phyloP scores from a whole-genome alignment of 1,140 invertebrate species.

The Drosophila sp. region DNA sequence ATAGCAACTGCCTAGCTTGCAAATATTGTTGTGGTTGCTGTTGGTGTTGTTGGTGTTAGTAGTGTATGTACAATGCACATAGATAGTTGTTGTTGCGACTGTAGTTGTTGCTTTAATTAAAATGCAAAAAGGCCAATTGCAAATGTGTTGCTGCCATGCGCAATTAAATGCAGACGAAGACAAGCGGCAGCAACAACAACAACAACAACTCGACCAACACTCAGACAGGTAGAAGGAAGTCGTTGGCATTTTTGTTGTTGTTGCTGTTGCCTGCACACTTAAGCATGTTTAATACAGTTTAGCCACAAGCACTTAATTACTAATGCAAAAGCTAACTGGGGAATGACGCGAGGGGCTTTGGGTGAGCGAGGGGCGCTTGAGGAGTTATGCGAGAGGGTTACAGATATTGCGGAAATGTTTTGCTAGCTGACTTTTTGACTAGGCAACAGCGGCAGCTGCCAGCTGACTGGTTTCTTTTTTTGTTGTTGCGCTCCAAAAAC shows the following conservation, averaged over 20 bases:
- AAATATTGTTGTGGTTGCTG: constrained; percentile 10
- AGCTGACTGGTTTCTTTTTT: constrained; percentile 40
- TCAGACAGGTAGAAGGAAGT: constrained; percentile 55
- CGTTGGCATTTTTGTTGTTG: constrained; percentile 31
- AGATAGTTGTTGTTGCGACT: too few species aligned
- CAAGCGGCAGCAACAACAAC: constrained; percentile 36
- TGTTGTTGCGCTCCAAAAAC: constrained; percentile 9
- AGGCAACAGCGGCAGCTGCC: constrained; percentile 5
- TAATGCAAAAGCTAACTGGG: constrained; percentile 52
- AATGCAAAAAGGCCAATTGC: constrained; percentile 83
- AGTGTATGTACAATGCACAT: too few species aligned
- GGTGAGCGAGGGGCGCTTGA: background rate
- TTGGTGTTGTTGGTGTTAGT: constrained; percentile 20
- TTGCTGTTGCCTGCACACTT: constrained; percentile 73
- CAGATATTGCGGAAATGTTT: constrained; percentile 56
- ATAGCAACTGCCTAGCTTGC: background rate
- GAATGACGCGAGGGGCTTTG: background rate
- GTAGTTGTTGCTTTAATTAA: constrained; percentile 67
- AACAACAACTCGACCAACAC: constrained; percentile 36
- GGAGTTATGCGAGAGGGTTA: constrained; percentile 25
- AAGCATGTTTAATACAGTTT: constrained; percentile 84
- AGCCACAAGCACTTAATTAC: constrained; percentile 84
- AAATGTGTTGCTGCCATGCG: constrained; percentile 65
- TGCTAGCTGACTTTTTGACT: constrained; percentile 41
- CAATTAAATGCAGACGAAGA: constrained; percentile 72